Percentiles rank a stretch among this genome's conserved stretches.
phyloP scores from a whole-genome alignment of 2,797 vertebrate genomes.

The Thamnophis elegans region DNA sequence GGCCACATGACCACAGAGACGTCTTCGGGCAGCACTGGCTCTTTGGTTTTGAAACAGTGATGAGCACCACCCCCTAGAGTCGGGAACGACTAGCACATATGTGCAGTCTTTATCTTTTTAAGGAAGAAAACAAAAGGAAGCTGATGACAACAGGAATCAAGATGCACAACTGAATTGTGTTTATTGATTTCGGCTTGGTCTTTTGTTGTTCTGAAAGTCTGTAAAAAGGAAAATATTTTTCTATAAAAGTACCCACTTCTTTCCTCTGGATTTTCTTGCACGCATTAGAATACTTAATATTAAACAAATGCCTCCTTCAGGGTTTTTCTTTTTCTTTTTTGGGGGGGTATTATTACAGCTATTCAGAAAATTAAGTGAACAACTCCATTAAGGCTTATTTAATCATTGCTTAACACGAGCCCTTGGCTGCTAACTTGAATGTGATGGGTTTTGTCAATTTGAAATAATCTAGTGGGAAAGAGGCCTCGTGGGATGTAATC shows the following conservation, averaged over 20 bases:
- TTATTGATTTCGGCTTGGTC: neutral
- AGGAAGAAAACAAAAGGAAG: neutral
- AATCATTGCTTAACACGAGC: conserved; percentile 64
- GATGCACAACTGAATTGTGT: neutral
- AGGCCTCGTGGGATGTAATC: conserved; percentile 72
- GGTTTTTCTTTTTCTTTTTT: conserved; percentile 8
- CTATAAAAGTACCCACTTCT: neutral
- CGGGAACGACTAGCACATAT: too few species aligned
- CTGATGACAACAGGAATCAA: neutral
- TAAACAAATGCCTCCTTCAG: neutral
- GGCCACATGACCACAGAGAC: too few species aligned
- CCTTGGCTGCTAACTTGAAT: conserved; percentile 64
- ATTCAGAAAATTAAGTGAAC: conserved; percentile 61
- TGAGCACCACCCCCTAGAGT: too few species aligned
- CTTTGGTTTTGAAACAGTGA: too few species aligned
- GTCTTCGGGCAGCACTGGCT: too few species aligned
- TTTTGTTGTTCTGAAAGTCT: neutral
- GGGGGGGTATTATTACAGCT: conserved; percentile 18
- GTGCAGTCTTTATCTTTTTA: too few species aligned
- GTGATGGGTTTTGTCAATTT: conserved; percentile 63
- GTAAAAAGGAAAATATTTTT: neutral
- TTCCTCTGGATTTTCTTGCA: neutral
- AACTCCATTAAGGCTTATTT: conserved; percentile 67
- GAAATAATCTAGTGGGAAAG: conserved; percentile 64
- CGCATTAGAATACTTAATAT: neutral